phyloP scores from a whole-genome alignment of 2,888 invertebrate species.

The Strigamia crassipes region DNA sequence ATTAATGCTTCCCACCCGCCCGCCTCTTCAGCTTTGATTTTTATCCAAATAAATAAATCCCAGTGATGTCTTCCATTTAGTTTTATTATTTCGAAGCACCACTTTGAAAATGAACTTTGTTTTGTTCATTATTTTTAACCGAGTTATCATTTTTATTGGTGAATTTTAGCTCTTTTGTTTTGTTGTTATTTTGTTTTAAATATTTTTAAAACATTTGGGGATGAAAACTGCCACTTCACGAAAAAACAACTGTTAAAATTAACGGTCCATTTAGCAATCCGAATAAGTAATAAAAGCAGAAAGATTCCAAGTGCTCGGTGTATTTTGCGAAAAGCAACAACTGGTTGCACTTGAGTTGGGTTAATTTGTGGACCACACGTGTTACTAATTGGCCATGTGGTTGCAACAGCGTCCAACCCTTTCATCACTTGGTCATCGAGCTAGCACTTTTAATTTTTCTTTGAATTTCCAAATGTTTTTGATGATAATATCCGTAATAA shows the following conservation, averaged over 20 bases:
- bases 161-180: not conserved
- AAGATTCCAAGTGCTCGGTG: not conserved
- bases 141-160: not conserved
- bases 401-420: constrained; percentile 32
- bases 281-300: not conserved
- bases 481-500: not conserved
- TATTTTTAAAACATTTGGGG: not conserved
- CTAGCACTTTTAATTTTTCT: not conserved
- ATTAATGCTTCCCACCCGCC: no score
- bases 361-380: constrained; percentile 12
- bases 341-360: not conserved
- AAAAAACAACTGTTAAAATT: not conserved
- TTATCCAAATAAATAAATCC: no score
- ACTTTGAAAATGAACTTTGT: no score
- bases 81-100: no score
- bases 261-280: not conserved
- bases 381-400: constrained; percentile 20
- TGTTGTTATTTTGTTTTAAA: not conserved
- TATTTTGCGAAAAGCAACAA: not conserved
- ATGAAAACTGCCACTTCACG: not conserved
- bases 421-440: not conserved
- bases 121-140: not conserved
- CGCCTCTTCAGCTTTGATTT: no score
- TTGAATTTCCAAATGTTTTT: not conserved
- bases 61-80: no score